Percentiles rank a stretch among this genome's conserved stretches.
These are phyloP conservation scores for Plebejus argus DNA, from an alignment of 2,888 invertebrate species.

Conservation along the genomic window DNA sequence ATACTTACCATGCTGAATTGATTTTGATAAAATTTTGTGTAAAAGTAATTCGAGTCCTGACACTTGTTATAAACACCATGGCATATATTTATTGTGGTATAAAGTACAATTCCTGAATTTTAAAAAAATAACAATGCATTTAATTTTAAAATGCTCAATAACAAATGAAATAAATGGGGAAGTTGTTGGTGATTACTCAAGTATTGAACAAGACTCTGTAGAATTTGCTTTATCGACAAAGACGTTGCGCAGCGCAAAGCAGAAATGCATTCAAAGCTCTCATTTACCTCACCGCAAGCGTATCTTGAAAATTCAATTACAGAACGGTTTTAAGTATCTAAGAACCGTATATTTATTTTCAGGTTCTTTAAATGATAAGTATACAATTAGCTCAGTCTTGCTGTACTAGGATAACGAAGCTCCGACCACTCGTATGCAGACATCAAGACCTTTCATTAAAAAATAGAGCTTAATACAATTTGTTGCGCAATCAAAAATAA, in stretches of 20 bases:
- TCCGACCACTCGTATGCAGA: conserved; percentile 44
- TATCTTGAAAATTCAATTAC: conserved; percentile 21
- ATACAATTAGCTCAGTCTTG: conserved; percentile 43
- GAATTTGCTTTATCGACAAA: background rate
- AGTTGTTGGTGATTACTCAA: background rate
- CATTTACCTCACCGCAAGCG: conserved; percentile 9
- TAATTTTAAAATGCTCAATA: too few relatives aligned
- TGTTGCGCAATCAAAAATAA: conserved; percentile 28
- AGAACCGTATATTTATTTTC: conserved; percentile 32
- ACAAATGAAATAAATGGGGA: background rate
- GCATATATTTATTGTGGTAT: too few relatives aligned
- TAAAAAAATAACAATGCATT: too few relatives aligned
- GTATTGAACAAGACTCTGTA: background rate
- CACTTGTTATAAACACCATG: too few relatives aligned
- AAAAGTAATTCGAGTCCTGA: too few relatives aligned
- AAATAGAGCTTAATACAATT: conserved; percentile 41
- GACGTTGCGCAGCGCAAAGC: background rate
- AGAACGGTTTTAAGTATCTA: conserved; percentile 30
- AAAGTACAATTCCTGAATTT: too few relatives aligned
- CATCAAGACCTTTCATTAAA: conserved; percentile 43
- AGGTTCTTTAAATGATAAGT: conserved; percentile 40
- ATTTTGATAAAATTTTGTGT: too few relatives aligned
- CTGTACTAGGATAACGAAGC: conserved; percentile 47
- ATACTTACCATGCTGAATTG: too few relatives aligned
- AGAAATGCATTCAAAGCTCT: conserved; percentile 16